Percentiles rank a stretch among this genome's conserved stretches.
Conservation (phyloP, 2,113 vertebrate genomes). For the western clawed frog (Xenopus tropicalis) region DNA sequence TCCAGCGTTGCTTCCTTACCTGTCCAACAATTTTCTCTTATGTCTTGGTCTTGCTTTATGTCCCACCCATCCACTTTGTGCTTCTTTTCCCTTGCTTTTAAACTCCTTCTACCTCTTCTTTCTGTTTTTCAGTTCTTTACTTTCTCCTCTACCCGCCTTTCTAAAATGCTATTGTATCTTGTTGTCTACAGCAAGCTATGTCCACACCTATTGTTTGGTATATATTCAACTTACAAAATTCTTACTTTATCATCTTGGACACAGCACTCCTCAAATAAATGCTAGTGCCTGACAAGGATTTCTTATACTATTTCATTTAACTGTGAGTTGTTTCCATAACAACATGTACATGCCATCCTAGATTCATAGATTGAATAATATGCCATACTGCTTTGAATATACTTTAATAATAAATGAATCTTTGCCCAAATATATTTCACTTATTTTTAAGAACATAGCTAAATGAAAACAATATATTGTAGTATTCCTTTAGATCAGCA, state of each 20-base stretch:
- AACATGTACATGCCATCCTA: slow-evolving; percentile 36
- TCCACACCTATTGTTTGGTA: not conserved
- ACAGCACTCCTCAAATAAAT: slow-evolving; percentile 27
- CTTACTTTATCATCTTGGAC: slow-evolving; percentile 5
- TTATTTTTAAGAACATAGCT: slow-evolving; percentile 1
- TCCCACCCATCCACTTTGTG: no score
- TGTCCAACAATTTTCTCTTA: no score
- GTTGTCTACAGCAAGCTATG: slow-evolving; percentile 20
- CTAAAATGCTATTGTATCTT: slow-evolving; percentile 28
- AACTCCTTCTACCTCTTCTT: no score
- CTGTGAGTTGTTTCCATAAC: slow-evolving; percentile 40
- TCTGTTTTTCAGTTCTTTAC: no score
- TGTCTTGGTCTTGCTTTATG: no score
- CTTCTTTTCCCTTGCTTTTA: no score
- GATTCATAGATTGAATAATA: slow-evolving; percentile 36
- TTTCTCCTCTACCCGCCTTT: no score
- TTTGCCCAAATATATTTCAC: slow-evolving; percentile 16
- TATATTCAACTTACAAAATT: slow-evolving; percentile 23
- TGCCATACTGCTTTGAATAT: slow-evolving; percentile 23
- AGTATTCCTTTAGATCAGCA: slow-evolving; percentile 2
- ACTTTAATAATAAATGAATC: slow-evolving; percentile 34
- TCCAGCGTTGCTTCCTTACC: no score
- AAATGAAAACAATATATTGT: slow-evolving; percentile 2
- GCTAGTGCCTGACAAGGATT: slow-evolving; percentile 25
- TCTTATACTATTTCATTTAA: slow-evolving; percentile 25